phyloP scores from a whole-genome alignment of 1,140 invertebrate species.

The Ceratoteleas bidentatus region DNA sequence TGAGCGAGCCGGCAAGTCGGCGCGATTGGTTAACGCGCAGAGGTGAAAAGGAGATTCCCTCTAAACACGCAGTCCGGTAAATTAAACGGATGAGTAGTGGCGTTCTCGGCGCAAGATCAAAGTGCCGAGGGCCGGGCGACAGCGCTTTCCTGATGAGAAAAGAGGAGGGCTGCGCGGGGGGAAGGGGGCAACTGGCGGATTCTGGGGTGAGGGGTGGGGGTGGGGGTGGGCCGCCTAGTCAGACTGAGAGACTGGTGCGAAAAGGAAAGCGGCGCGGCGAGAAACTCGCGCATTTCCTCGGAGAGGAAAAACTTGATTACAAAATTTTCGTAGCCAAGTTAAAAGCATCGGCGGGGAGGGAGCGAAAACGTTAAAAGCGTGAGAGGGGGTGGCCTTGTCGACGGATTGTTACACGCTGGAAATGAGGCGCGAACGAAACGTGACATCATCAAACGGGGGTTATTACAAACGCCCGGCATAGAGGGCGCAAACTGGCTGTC shows the following conservation, averaged over 20 bases:
- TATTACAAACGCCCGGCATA: conserved; percentile 76
- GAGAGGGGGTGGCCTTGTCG: no score
- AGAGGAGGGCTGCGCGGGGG: no score
- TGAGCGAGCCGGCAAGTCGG: conserved; percentile 38
- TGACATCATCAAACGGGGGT: conserved; percentile 73
- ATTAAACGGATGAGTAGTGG: conserved; percentile 64
- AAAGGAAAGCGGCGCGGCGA: conserved; percentile 36
- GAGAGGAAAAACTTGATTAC: conserved; percentile 78
- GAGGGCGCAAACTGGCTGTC: conserved; percentile 71
- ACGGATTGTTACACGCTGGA: conserved; percentile 55
- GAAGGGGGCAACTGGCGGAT: no score
- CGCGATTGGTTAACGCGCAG: conserved; percentile 58
- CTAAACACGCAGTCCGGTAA: conserved; percentile 65
- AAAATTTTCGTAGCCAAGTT: conserved; percentile 76
- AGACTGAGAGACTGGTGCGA: conserved; percentile 21
- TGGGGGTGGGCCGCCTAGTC: conserved; percentile 22
- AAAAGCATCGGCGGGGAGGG: conserved; percentile 65
- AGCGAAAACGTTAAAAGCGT: no score
- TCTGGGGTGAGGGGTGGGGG: conserved; percentile 14
- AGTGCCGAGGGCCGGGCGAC: conserved; percentile 57
- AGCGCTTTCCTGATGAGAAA: conserved; percentile 63
- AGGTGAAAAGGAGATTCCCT: conserved; percentile 64
- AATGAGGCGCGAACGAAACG: conserved; percentile 66
- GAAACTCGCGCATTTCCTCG: conserved; percentile 63
- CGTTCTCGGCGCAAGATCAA: conserved; percentile 59